phyloP scores from a whole-genome alignment of 2,113 vertebrate genomes.

The Pygoscelis antarcticus region DNA sequence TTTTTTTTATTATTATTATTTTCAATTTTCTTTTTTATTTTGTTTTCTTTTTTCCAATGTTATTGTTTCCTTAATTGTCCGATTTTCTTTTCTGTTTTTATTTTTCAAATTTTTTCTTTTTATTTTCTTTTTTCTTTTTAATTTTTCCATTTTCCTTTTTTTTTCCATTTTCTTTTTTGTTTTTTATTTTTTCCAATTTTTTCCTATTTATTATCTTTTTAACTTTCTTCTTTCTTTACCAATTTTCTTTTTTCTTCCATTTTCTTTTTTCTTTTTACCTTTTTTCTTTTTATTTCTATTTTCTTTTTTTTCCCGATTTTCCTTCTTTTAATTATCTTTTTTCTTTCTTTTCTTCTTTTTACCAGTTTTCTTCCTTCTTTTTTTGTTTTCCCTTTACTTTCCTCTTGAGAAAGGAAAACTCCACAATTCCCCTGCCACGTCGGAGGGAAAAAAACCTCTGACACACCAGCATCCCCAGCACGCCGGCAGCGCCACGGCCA shows the following conservation, averaged over 20 bases:
- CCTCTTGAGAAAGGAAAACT: not conserved
- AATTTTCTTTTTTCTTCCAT: not conserved
- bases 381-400: not conserved
- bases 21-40: not conserved
- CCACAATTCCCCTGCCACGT: not conserved
- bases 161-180: not conserved
- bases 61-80: not conserved
- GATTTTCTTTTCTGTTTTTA: not conserved
- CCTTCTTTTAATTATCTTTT: not conserved
- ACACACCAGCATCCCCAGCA: not conserved
- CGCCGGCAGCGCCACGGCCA: accelerated
- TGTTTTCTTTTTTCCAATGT: not conserved
- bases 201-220: not conserved
- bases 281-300: not conserved
- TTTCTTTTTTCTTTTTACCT: not conserved
- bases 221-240: too few species aligned
- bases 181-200: too few species aligned
- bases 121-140: not conserved
- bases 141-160: too few species aligned
- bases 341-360: not conserved
- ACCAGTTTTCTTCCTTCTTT: too few species aligned
- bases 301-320: not conserved
- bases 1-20: not conserved
- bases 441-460: not conserved
- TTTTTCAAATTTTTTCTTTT: not conserved